phyloP scores from a whole-genome alignment of 2,113 vertebrate species.

The Gymnarchus niloticus region DNA sequence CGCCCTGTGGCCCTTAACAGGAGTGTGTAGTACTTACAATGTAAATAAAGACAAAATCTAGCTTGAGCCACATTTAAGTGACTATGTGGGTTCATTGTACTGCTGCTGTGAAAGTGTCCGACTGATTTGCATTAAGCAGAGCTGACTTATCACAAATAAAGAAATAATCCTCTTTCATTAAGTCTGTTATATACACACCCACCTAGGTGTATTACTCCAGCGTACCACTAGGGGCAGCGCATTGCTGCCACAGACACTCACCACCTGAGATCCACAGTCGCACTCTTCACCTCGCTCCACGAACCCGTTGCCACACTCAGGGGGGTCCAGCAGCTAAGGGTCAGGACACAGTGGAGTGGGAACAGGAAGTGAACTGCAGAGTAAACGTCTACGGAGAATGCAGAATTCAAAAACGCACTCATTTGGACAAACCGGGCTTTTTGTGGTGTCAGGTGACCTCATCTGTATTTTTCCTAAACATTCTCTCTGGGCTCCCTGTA shows the following conservation, averaged over 20 bases:
- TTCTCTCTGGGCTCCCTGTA: neutral
- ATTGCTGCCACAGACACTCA: constrained; percentile 50
- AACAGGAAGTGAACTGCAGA: neutral
- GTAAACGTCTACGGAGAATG: neutral
- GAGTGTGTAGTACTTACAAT: too few relatives aligned
- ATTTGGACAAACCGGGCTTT: too few relatives aligned
- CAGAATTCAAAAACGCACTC: neutral
- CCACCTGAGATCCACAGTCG: constrained; percentile 84
- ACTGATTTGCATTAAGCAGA: too few relatives aligned
- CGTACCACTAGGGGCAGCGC: neutral
- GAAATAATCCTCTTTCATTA: neutral
- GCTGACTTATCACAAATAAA: neutral
- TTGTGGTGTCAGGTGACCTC: neutral
- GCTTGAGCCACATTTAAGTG: too few relatives aligned
- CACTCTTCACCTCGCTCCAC: constrained; percentile 92
- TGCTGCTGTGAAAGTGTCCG: too few relatives aligned
- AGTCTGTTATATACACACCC: neutral
- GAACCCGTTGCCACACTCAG: constrained; percentile 91
- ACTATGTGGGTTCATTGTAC: too few relatives aligned
- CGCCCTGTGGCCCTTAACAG: too few relatives aligned
- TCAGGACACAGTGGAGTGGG: neutral
- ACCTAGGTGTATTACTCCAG: neutral
- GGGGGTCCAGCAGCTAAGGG: constrained; percentile 77
- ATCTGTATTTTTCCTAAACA: neutral
- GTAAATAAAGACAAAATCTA: too few relatives aligned